Evolutionary conservation across 2,113 vertebrate species (phyloP).

Genomic region (Caretta caretta): DNA sequence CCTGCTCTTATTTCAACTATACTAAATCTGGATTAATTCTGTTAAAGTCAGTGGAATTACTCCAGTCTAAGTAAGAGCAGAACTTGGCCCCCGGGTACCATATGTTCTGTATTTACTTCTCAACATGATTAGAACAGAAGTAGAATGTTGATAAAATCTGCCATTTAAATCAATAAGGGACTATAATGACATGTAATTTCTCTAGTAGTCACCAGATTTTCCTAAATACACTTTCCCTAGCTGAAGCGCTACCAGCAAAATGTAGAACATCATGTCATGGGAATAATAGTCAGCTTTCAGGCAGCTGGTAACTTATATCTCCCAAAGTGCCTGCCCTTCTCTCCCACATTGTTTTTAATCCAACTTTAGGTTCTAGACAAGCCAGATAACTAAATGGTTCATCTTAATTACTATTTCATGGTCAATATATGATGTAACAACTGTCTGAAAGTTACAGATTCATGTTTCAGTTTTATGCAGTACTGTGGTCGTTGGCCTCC

Average conservation of each 20-base stretch:
- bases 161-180: not conserved
- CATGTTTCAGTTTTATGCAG: constrained; percentile 43
- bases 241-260: not conserved
- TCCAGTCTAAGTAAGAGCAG: not conserved
- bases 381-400: constrained; percentile 48
- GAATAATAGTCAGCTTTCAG: not conserved
- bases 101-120: not conserved
- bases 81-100: not conserved
- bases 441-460: constrained; percentile 47
- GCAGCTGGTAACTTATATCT: not conserved
- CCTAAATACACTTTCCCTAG: not conserved
- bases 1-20: not conserved
- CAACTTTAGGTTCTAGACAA: constrained; percentile 13
- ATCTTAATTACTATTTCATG: not conserved
- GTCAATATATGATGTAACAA: constrained; percentile 51
- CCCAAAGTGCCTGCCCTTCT: not conserved
- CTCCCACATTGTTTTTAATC: not conserved
- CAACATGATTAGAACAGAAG: not conserved
- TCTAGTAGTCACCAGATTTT: not conserved
- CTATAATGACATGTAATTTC: not conserved
- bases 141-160: not conserved
- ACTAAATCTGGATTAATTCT: not conserved
- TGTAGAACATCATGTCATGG: not conserved
- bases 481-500: constrained; percentile 66
- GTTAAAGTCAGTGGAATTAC: not conserved